Evolutionary conservation across 2,888 invertebrate genomes (phyloP).

Genomic region (Harmothoe impar): DNA sequence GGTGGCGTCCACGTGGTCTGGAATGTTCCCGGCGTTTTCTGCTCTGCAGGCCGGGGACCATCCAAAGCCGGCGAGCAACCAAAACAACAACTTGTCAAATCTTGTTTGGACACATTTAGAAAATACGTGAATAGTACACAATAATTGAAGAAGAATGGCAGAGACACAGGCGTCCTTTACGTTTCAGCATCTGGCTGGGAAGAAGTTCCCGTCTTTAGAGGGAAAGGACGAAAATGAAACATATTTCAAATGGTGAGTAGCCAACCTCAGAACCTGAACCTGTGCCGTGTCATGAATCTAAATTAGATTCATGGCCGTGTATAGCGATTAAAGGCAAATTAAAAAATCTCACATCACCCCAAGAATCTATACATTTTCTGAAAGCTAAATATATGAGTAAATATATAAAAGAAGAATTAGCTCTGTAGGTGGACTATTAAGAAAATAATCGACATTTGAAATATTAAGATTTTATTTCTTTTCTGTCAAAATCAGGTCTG

Average conservation of each 20-base stretch:
- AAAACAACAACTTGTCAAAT: background rate
- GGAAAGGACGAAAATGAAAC: constrained; percentile 77
- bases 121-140: too few species aligned
- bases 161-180: constrained; percentile 72
- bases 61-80: background rate
- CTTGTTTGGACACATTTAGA: background rate
- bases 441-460: background rate
- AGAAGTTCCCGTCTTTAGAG: constrained; percentile 76
- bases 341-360: background rate
- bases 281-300: too few species aligned
- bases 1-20: background rate
- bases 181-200: constrained; percentile 75
- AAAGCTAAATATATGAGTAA: background rate
- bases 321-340: background rate
- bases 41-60: background rate
- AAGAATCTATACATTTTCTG: background rate
- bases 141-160: constrained; percentile 4
- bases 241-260: constrained; percentile 78
- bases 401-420: background rate
- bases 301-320: background rate
- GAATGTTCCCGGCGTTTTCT: background rate
- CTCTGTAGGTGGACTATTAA: background rate
- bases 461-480: too few species aligned
- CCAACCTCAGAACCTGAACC: too few species aligned
- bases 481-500: too few species aligned